phyloP scores from a whole-genome alignment of 2,113 vertebrate species.

The Pseudonaja textilis region DNA sequence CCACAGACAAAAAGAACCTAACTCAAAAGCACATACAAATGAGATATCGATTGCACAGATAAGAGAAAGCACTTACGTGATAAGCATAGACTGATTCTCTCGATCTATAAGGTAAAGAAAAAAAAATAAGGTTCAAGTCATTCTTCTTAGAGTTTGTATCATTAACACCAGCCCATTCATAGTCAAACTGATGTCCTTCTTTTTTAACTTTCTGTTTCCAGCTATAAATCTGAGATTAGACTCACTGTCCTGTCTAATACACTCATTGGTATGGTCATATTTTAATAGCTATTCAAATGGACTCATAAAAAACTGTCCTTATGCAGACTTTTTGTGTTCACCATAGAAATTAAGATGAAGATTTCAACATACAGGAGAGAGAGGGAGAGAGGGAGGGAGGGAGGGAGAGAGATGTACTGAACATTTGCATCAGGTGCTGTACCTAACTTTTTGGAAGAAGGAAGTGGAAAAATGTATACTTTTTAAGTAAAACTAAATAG shows the following conservation, averaged over 20 bases:
- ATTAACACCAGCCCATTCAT: background rate
- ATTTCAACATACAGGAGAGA: background rate
- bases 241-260: background rate
- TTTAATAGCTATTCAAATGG: background rate
- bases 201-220: background rate
- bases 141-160: background rate
- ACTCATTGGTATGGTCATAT: background rate
- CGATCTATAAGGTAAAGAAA: constrained; percentile 77
- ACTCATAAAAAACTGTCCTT: background rate
- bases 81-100: constrained; percentile 96
- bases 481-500: background rate
- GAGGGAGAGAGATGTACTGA: background rate
- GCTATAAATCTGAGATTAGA: background rate
- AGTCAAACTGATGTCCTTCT: background rate
- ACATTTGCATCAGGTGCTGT: background rate
- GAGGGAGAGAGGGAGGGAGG: background rate
- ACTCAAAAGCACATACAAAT: background rate
- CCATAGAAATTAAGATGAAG: background rate
- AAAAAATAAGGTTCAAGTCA: background rate
- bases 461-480: background rate
- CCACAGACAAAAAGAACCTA: rapidly evolving
- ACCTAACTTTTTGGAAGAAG: background rate
- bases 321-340: background rate
- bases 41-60: background rate
- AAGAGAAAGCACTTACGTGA: constrained; percentile 83